These are phyloP conservation scores for Lagopus muta DNA, from an alignment of 2,113 vertebrate species.

Conservation along the genomic window DNA sequence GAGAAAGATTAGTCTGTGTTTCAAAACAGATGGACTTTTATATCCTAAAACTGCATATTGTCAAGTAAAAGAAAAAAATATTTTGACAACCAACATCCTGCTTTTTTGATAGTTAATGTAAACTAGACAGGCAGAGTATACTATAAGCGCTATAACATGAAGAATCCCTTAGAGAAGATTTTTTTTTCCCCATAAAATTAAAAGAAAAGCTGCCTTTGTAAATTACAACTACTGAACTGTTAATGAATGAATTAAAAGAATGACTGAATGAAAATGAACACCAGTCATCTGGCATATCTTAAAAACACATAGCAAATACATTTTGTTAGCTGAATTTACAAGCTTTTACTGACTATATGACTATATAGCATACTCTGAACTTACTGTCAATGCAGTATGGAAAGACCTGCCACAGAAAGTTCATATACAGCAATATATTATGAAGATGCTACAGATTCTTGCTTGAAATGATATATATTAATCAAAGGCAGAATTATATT, in stretches of 20 bases:
- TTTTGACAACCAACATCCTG: not conserved
- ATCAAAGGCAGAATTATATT: not conserved
- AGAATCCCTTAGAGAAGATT: not conserved
- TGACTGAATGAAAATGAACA: not conserved
- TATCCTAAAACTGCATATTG: not conserved
- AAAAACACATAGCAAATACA: rapidly evolving
- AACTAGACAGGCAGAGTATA: not conserved
- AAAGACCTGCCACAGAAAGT: rapidly evolving
- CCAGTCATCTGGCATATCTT: rapidly evolving
- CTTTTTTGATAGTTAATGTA: not conserved
- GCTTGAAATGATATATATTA: not conserved
- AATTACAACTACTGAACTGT: not conserved
- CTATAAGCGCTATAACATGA: rapidly evolving
- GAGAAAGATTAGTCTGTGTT: not conserved
- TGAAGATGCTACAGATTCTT: not conserved
- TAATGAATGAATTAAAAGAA: not conserved
- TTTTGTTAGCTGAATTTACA: not conserved
- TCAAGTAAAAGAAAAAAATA: not conserved
- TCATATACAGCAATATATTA: not conserved
- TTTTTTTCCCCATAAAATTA: not conserved
- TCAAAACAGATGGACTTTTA: not conserved
- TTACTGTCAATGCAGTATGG: not conserved
- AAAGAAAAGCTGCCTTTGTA: not conserved
- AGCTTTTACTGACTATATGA: not conserved
- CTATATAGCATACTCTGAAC: not conserved